Percentiles rank a stretch among this genome's conserved stretches.
These are phyloP conservation scores for Macrotis lagotis DNA, from an alignment of 2,113 vertebrate species.

Conservation along the genomic window DNA sequence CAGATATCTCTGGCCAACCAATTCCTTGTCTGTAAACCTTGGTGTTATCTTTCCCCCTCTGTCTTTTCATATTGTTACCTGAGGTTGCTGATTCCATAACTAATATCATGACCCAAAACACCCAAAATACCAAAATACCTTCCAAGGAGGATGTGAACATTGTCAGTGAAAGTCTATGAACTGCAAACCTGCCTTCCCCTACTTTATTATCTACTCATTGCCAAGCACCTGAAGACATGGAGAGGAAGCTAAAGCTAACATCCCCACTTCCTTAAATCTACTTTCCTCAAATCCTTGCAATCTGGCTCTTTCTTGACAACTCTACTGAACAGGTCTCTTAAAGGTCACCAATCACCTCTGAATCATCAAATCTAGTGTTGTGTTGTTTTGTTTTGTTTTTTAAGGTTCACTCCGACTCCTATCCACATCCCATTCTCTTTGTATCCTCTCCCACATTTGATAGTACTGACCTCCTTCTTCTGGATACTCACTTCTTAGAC, in stretches of 20 bases:
- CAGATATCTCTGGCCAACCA: neutral
- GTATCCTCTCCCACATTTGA: neutral
- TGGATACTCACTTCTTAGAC: neutral
- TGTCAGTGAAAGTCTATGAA: neutral
- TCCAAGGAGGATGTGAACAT: too few species aligned
- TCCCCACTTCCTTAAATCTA: neutral
- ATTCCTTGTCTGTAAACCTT: neutral
- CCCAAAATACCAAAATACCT: too few species aligned
- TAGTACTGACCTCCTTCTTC: neutral
- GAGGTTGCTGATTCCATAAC: neutral
- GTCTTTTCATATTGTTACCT: neutral
- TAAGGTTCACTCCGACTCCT: neutral
- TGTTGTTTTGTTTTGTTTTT: neutral
- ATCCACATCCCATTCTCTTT: neutral
- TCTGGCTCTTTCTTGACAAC: neutral
- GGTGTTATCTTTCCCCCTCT: neutral
- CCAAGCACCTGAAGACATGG: neutral
- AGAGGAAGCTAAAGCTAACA: neutral
- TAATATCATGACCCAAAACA: neutral
- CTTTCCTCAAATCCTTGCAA: neutral
- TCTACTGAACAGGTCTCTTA: neutral
- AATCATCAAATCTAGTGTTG: neutral
- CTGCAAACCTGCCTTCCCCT: neutral
- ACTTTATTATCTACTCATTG: neutral
- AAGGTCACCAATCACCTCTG: neutral